Base-by-base conservation (phyloP, 2,888 invertebrate species). In the Antheraea yamamai region DNA sequence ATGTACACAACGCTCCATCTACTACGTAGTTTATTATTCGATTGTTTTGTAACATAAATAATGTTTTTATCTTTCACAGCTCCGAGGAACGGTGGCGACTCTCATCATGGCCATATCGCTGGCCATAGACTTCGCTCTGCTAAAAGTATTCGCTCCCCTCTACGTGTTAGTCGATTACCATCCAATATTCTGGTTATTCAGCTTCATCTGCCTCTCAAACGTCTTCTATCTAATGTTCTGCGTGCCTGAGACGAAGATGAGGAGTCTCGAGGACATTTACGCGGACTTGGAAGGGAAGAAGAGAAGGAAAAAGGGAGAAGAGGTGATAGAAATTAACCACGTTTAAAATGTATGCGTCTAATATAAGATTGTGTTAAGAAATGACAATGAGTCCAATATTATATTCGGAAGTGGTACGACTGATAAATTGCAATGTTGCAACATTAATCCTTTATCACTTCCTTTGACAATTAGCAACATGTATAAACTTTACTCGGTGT, bases 181-280 rank as follows among this genome's bases (percentile, higher is more conserved):
- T 82, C 96, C 96, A 47, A 97, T 97, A 0, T 99, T 99, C 92
- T 98, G 97, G 97, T 84, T 98, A 71, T 99, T 98, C 91, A 97
- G 97, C 14, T 81, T 93, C 6, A 95, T 98, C 78, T 97, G 98
- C 84, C 87, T 97, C 0, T 77, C 96, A 1, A 97, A 97, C 75
- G 93, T 98, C n/a, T 94, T 97, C 83, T 98, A 98, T 91, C 96
- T 98, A 0, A 96, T 97, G 79, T 92, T 97, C 82, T 97, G 95
- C 86, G 98, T 99, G n/a, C 99, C 99, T 3, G 99, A 99, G 92
- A 99, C 99, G 0, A 97, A 98, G 86, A 99, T 98, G 81, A 97
- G 97, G 86, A 97, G 96, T 73, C 95, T 99, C 75, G 98, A 98
- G 89, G 98, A 98, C 81, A 99, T 99, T 84, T 98, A 98, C 88